These are phyloP conservation scores for Equus quagga DNA, from an alignment of 2,113 vertebrate species.

Conservation along the genomic window DNA sequence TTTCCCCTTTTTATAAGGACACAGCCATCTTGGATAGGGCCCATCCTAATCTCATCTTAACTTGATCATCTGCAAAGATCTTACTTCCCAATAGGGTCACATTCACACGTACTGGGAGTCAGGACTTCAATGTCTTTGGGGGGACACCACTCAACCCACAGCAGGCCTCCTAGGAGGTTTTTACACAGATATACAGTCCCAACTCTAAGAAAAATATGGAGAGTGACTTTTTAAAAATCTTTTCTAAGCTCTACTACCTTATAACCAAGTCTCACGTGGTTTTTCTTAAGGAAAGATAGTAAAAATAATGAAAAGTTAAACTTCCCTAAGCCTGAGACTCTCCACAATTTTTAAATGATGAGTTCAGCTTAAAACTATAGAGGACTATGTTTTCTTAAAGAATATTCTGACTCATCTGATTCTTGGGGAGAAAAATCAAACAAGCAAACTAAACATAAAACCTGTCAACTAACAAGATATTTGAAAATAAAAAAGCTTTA, in stretches of 20 bases:
- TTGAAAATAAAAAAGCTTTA: constrained; percentile 41
- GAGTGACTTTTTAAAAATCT: not conserved
- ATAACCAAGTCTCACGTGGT: not conserved
- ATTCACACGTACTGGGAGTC: not conserved
- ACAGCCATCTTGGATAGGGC: not conserved
- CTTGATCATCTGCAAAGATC: not conserved
- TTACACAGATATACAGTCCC: not conserved
- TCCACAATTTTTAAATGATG: constrained; percentile 11
- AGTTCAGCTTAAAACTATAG: constrained; percentile 32
- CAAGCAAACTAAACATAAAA: not conserved
- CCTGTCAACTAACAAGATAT: not conserved
- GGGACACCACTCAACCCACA: not conserved
- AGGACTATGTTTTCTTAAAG: not conserved
- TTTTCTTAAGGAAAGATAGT: not conserved
- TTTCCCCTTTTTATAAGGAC: not conserved
- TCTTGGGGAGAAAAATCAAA: constrained; percentile 16
- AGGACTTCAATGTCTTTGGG: not conserved
- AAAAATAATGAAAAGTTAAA: constrained; percentile 34
- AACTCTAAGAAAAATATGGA: not conserved
- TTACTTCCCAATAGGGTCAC: not conserved
- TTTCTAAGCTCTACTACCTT: not conserved
- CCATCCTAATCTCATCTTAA: not conserved
- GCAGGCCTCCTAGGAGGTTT: not conserved
- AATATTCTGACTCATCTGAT: constrained; percentile 25
- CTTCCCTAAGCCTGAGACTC: not conserved